Base-by-base conservation (phyloP, 1,140 invertebrate species). In the Heliconius congener region DNA sequence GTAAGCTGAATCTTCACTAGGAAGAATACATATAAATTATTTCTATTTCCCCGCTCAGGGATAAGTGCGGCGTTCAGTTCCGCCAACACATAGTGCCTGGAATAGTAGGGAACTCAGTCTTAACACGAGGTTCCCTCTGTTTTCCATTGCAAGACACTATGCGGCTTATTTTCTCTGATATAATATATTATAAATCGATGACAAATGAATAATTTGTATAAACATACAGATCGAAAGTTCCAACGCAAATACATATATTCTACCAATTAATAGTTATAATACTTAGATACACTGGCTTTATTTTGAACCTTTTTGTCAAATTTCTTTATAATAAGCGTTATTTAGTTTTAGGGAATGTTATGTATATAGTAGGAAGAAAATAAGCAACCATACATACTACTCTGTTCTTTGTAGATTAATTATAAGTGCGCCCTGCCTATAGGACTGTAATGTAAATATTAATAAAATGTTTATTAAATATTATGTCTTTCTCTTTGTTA, bases 261-360 rank as follows among this genome's bases (percentile, higher is more conserved):
- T 57, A 19, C 55, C 55, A 57, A 57, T 23, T 23, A n/a, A 30
- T 71, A 27, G 66, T 50, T 42, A 50, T 71, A 27, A 16, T 6
- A 19, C 46, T 76, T 71, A 71, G 39, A 27, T 37, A 76, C 34
- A 66, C 23, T 27, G 72, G 39, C 50, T 76, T 76, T 46, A 70
- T 71, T 76, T 76, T 46, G 19, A 66, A 66, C n/a, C 0, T 74
- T 74, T 74, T 11, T 76, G 39, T 3, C 42, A 66, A 66, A 66
- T 74, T 85, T 81, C 34, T 85, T 88, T 91, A 84, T 84, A 79
- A 71, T 93, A 93, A 92, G 89, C 90, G 92, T 93, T 93, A 93
- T 93, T 93, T 93, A 93, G 90, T 93, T 93, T 83, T 93, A 93
- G 89, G 90, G 27, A 84, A 90, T 88, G 88, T 93, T 93, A 85